These are phyloP conservation scores for Cyclophora albipunctata DNA, from an alignment of 2,888 invertebrate species.

Conservation along the genomic window DNA sequence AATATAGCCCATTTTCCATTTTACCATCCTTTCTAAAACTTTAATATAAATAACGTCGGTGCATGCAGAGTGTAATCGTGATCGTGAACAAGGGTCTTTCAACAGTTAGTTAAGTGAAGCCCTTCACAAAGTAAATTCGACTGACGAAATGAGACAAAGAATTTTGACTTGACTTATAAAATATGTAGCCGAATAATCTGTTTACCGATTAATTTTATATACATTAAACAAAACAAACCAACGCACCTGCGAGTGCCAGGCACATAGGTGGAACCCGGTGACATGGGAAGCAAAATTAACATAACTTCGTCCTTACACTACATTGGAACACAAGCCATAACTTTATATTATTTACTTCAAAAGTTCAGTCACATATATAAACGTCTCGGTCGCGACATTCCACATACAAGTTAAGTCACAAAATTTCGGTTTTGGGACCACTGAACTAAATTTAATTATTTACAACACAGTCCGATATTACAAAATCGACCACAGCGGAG, in stretches of 20 bases:
- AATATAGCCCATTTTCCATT: no score
- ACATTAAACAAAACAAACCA: conserved; percentile 32
- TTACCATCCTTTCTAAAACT: no score
- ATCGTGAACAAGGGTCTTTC: conserved; percentile 21
- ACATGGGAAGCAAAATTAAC: conserved; percentile 59
- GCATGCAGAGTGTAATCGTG: no score
- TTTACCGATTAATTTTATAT: conserved; percentile 6
- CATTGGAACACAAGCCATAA: conserved; percentile 50
- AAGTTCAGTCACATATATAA: conserved; percentile 26
- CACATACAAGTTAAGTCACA: conserved; percentile 46
- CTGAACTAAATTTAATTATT: conserved; percentile 35
- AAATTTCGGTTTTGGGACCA: conserved; percentile 26
- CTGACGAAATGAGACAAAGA: conserved; percentile 14
- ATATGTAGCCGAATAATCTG: neutral
- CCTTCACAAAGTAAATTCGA: conserved; percentile 1
- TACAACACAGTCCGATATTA: conserved; percentile 27
- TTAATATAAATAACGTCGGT: no score
- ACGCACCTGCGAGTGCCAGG: conserved; percentile 65
- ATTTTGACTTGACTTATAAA: neutral
- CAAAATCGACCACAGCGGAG: conserved; percentile 44
- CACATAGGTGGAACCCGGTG: conserved; percentile 68
- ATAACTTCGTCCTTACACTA: conserved; percentile 64
- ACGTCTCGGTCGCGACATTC: conserved; percentile 34
- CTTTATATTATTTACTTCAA: conserved; percentile 31
- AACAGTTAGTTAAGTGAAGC: conserved; percentile 6